Base-by-base conservation (phyloP, 2,113 vertebrate species). In the Esox niger region DNA sequence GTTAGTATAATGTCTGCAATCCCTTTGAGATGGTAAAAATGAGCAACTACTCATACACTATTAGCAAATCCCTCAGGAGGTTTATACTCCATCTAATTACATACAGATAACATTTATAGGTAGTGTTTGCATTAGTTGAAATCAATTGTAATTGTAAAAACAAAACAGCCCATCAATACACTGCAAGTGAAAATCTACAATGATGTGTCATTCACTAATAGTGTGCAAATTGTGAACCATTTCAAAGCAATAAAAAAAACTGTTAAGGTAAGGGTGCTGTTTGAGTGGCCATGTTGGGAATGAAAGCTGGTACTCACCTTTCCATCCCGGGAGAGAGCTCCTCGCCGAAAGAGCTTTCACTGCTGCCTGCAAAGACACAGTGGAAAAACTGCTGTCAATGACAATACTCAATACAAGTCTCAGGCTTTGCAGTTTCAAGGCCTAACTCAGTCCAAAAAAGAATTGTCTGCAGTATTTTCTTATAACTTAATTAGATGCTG, bases 261-360 rank as follows among this genome's bases (percentile, higher is more conserved):
- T 4, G 6, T 2, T 5, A 52, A 46, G 46, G 15, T 65, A 52
- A 20, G 31, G 31, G 31, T 43, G 65, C 23, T 38, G 30, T 27
- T 32, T 26, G 29, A 21, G 27, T 32, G 13, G 32, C 59, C 32
- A 35, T 23, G 59, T 61, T 20, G 9, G 5, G 6, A 9, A 23
- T 46, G 27, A n/a, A 31, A 30, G 32, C 1, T 63, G 20, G 33
- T 13, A 52, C 92, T 95, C 78, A 97, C 96, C 95, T 96, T 86
- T 97, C 95, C 87, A 96, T 92, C 69, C 91, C 93, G 73, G 93
- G 92, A 0, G 95, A 94, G 66, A 93, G 86, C 38, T 96, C 96
- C 83, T 98, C 96, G 87, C 93, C 95, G 87, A 98, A 95, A 71
- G 95, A 97, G 85, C 96, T 98, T 86, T 97, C 94, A 88, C 95